Base-by-base conservation (phyloP, 1,140 invertebrate species). In the Eurytemora carolleeae region DNA sequence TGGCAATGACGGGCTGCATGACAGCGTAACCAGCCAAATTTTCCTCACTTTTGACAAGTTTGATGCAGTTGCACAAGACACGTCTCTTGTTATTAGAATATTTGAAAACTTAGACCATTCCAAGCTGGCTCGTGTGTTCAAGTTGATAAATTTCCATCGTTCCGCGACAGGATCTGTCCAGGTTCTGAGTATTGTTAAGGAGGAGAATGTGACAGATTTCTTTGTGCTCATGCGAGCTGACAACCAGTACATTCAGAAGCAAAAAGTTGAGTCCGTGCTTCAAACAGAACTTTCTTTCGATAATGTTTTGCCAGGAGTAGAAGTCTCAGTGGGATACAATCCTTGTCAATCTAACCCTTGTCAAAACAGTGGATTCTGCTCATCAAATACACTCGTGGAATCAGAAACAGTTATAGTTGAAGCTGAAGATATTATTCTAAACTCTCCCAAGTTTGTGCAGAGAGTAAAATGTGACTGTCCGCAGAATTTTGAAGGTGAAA, bases 391-490 rank as follows among this genome's bases (percentile, higher is more conserved):
- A 19, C 77, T 76, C 52, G 79, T 89, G 19, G 75, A 81, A 64
- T 78, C 82, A 61, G 78, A 78, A 19, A 79, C 81, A 0, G 75
- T 78, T 65, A 70, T 72, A 19, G 82, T 78, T 1, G 84, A 90
- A 66, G 89, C 84, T 68, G 79, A 82, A 25, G 77, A 78, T 1
- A 67, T 90, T 7, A 82, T 92, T 55, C 77, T 92, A 15, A 87
- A 86, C 23, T 84, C 84, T 0, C 87, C 87, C 0, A 73, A 79
- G 31, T 77, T 92, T 0, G 71, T 77, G 3, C 82, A 89, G 67
- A 81, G 87, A 65, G 84, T 85, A 68, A 76, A 71, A 0, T 94
- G 89, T 68, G 78, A 80, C 61, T 93, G 89, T 70, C 76, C 78
- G 80, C 84, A 65, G 81, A 86, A 62, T 86, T 86, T 70, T 82